A percentile compares a stretch with the other conserved stretches of the same genome.
These are phyloP conservation scores for Strongylocentrotus purpuratus DNA, from an alignment of 35 echinoderm and acorn worm genomes.

Conservation along the genomic window DNA sequence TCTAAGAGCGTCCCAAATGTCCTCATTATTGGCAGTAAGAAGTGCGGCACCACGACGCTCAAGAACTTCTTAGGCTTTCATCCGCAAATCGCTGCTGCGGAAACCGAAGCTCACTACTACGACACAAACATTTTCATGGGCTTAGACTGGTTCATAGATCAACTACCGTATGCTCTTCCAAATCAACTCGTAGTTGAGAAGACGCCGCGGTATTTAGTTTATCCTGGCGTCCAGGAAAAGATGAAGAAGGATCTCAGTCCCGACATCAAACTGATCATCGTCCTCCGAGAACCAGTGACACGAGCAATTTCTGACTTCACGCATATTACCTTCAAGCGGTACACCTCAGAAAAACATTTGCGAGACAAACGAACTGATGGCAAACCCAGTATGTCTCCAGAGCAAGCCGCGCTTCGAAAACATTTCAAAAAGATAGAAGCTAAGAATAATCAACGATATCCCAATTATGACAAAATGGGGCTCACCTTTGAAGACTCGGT, in stretches of 20 bases:
- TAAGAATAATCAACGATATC: neutral
- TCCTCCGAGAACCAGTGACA: slow-evolving; percentile 78
- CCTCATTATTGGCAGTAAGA: slow-evolving; percentile 86
- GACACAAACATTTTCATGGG: slow-evolving; percentile 9
- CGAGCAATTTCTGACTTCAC: slow-evolving; percentile 83
- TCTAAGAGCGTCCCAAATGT: slow-evolving; percentile 72
- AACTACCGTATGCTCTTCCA: slow-evolving; percentile 67
- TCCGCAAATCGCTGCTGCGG: slow-evolving; percentile 72
- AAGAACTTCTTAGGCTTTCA: slow-evolving; percentile 80
- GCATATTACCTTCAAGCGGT: slow-evolving; percentile 52
- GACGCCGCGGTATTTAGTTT: slow-evolving; percentile 65
- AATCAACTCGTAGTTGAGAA: slow-evolving; percentile 70
- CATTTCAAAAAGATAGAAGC: neutral
- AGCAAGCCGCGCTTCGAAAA: slow-evolving; percentile 10
- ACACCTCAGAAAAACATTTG: slow-evolving; percentile 18
- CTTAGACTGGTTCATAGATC: slow-evolving; percentile 7
- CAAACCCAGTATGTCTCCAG: slow-evolving; percentile 38
- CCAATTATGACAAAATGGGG: slow-evolving; percentile 56
- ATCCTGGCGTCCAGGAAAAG: neutral
- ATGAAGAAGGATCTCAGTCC: slow-evolving; percentile 56
- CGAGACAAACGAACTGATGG: neutral
- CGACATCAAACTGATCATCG: slow-evolving; percentile 80
- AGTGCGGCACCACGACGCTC: slow-evolving; percentile 80
- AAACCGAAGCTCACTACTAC: slow-evolving; percentile 43
- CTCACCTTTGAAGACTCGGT: slow-evolving; percentile 83